A percentile compares a stretch with the other conserved stretches of the same genome.
Conservation (phyloP, 2,888 invertebrate genomes). For the Spilarctia lutea region DNA sequence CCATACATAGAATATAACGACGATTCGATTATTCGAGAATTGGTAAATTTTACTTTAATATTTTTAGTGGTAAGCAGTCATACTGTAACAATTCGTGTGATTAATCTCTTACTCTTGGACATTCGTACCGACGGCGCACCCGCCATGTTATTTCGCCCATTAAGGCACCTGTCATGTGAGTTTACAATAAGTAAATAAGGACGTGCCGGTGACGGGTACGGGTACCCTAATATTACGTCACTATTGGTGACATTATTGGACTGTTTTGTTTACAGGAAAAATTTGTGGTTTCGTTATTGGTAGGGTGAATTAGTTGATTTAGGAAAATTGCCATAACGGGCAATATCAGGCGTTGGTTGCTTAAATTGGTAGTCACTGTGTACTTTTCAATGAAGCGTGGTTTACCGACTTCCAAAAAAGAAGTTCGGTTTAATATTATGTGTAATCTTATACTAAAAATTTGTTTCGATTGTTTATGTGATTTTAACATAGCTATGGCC, state of each 20-base stretch:
- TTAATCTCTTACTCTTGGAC: slow-evolving; percentile 56
- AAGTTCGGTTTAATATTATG: too few species aligned
- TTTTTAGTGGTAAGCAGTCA: neutral
- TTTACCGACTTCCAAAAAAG: too few species aligned
- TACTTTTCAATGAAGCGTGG: too few species aligned
- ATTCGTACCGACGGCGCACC: slow-evolving; percentile 68
- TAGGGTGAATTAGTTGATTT: slow-evolving; percentile 39
- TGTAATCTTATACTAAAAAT: too few species aligned
- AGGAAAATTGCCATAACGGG: slow-evolving; percentile 33
- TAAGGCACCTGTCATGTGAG: slow-evolving; percentile 86
- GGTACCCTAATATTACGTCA: slow-evolving; percentile 79
- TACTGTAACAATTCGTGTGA: neutral
- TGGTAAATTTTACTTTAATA: neutral
- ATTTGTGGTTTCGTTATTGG: slow-evolving; percentile 65
- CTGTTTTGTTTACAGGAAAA: slow-evolving; percentile 76
- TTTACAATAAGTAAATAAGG: slow-evolving; percentile 86
- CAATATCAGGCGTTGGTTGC: neutral
- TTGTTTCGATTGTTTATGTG: too few species aligned
- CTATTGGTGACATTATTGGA: slow-evolving; percentile 76
- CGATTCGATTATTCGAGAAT: neutral
- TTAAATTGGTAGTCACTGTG: too few species aligned
- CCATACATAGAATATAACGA: neutral
- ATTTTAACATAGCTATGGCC: too few species aligned
- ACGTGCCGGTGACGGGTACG: slow-evolving; percentile 67
- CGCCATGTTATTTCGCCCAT: slow-evolving; percentile 85